Evolutionary conservation across 2,113 vertebrate genomes (phyloP).

Genomic region (Gopherus evgoodei): DNA sequence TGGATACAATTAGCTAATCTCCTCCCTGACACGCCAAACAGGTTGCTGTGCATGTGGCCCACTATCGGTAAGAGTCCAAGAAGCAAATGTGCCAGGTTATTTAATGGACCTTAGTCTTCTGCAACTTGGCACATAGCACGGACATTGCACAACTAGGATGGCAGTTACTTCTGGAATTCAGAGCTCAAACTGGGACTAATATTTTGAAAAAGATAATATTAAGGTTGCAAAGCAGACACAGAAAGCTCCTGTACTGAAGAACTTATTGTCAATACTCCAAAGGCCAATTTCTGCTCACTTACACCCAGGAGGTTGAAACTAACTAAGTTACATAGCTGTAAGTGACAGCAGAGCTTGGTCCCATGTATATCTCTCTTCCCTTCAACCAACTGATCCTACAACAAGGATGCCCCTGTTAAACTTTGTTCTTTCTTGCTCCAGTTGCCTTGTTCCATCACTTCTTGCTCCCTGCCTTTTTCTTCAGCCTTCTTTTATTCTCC

Average conservation of each 20-base stretch:
- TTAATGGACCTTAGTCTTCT: background rate
- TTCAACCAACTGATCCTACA: background rate
- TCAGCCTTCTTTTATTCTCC: background rate
- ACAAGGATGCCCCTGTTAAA: background rate
- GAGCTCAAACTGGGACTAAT: background rate
- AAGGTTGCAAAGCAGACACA: rapidly evolving
- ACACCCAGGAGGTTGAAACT: background rate
- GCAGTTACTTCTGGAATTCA: background rate
- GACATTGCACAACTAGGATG: background rate
- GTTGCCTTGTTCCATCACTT: background rate
- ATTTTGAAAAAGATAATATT: background rate
- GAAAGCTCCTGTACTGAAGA: background rate
- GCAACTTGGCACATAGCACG: background rate
- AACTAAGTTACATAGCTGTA: rapidly evolving
- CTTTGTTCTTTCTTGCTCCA: background rate
- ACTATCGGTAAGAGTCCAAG: background rate
- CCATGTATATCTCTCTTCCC: rapidly evolving
- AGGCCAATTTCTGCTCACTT: background rate
- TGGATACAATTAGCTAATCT: background rate
- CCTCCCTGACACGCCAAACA: background rate
- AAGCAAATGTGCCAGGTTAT: background rate
- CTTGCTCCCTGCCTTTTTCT: background rate
- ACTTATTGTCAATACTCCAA: background rate
- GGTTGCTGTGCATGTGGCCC: background rate
- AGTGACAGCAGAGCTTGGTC: background rate